Evolutionary conservation across 1,140 invertebrate genomes (phyloP), one percentile per base, ranked within the genome.

Genomic region (Lethrus apterus): DNA sequence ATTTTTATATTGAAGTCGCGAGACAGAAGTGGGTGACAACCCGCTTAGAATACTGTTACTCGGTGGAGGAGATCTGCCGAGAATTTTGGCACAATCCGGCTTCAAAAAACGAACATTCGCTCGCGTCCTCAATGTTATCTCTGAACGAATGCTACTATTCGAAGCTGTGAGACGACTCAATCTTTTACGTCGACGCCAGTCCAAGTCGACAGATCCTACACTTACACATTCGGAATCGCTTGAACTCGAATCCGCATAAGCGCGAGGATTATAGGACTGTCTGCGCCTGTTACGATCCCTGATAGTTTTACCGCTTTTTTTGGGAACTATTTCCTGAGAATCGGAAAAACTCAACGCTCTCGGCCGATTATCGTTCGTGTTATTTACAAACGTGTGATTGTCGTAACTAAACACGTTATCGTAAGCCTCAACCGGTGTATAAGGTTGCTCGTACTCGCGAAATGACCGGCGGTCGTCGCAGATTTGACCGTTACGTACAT

Each of bases 211-310:
- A 7, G 65, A 67, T 11, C 65, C 64, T 18, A 64, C 45, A 44
- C 61, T 64, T 20, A 62, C 56, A 44, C 64, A 67, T 13, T 48
- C 49, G 30, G 54, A 59, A 17, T 62, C 62, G 40, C 60, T 63
- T 2, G 63, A 66, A 63, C 60, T 71, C 58, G 41, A 70, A 57
- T 56, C 70, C 5, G 61, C 36, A 65, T 64, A 54, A 50, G 66
- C 65, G 62, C 70, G 56, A 10, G 73, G 73, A 63, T 76, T 76
- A 52, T 76, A 76, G 20, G 72, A 74, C 40, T 75, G 66, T 4
- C 73, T 57, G 4, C 73, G 57, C 3, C 73, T 50, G 14, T 74
- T 76, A 11, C 73, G 59, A 18, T 74, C 73, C 15, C 69, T 59
- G 21, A 75, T 68, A 40, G 62, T 63, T 41, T 56, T 57, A 9